Evolutionary conservation across 2,113 vertebrate species (phyloP), one percentile per base, ranked within the genome.

Genomic region (Potamarius usumacintae): DNA sequence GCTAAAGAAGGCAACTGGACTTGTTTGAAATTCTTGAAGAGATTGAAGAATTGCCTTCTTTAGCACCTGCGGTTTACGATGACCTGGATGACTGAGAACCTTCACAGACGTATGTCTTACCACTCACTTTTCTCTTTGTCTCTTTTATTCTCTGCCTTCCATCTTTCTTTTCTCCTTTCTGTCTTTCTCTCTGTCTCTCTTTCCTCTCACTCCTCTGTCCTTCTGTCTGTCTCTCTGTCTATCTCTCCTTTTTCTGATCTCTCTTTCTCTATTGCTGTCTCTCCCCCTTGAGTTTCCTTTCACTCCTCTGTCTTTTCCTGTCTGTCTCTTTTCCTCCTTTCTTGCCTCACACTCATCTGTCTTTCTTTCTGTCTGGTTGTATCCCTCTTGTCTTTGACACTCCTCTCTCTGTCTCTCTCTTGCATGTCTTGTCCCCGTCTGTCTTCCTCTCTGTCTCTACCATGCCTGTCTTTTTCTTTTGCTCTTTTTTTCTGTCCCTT

Each of bases 81-180:
- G 42, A 42, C 42, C 42, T 42, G 42, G 42, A 42, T 42, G 42
- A 42, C 42, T 42, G 42, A 42, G 42, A 42, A 42, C 42, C 42
- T 42, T 42, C 42, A 42, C 42, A 42, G 42, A 42, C 42, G 42
- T 42, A 42, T 4, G 42, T 42, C 42, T 42, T 42, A 42, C 42
- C 42, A 42, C 42, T 63, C 72, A 88, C 72, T 4, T 55, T 5
- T 77, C 55, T 60, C 53, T 62, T n/a, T 80, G 63, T 74, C 89
- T 74, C 34, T 22, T 6, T 42, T 42, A 42, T 42, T 42, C 42
- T 42, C 2, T 42, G 42, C 7, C 82, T 42, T 22, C 4, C 62
- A 58, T 86, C 60, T 5, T 82, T 78, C 53, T 4, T 50, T 18
- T 62, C 53, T 48, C 71, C 18, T 10, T 58, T 85, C 88, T 60